Percentiles rank a stretch among this genome's conserved stretches.
Conservation (phyloP, 2,113 vertebrate species). For the Pagrus major region DNA sequence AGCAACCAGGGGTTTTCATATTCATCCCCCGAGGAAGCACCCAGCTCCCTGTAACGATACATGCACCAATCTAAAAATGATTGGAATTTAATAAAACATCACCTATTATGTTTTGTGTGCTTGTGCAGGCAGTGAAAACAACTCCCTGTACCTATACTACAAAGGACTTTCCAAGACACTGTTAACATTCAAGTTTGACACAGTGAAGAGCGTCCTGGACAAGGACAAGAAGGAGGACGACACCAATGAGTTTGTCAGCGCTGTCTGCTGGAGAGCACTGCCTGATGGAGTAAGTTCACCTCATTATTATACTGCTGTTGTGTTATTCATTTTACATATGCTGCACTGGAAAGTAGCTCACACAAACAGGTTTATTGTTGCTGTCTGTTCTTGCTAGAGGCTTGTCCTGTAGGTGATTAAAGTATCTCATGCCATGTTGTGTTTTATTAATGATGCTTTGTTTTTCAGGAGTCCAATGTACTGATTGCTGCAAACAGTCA, state of each 20-base stretch:
- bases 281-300: constrained; percentile 93
- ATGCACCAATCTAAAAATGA: neutral
- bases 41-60: neutral
- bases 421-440: neutral
- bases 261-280: constrained; percentile 97
- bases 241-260: constrained; percentile 99
- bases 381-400: neutral
- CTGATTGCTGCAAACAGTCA: constrained; percentile 99
- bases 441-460: constrained; percentile 43
- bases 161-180: constrained; percentile 99
- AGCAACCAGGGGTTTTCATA: neutral
- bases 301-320: too few species aligned
- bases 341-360: neutral
- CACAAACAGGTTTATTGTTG: neutral
- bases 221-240: constrained; percentile 99
- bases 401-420: neutral
- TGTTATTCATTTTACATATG: neutral
- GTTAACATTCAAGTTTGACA: constrained; percentile 98
- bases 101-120: neutral
- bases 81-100: neutral
- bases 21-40: neutral
- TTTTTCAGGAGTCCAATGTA: constrained; percentile 96
- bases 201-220: constrained; percentile 98
- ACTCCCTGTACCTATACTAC: constrained; percentile 98
- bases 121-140: constrained; percentile 94